Conservation (phyloP, 2,797 vertebrate species). For the Microctenopoma lineatum region DNA sequence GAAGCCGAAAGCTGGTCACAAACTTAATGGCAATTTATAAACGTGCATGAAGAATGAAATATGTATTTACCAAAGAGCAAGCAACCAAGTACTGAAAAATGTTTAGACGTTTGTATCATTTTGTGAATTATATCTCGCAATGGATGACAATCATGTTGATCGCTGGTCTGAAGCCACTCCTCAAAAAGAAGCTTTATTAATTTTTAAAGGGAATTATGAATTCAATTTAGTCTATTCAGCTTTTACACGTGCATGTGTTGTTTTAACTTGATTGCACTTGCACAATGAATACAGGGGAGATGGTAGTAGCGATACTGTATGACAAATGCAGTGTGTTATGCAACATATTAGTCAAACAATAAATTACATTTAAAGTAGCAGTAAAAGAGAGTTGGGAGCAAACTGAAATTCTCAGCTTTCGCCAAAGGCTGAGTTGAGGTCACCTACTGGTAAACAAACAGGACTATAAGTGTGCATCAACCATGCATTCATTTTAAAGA, state of each 20-base stretch:
- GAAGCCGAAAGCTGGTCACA: background rate
- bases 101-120: no score
- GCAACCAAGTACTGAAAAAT: background rate
- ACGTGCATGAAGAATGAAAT: background rate
- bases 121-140: background rate
- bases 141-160: background rate
- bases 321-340: no score
- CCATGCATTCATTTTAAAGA: no score
- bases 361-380: no score
- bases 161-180: background rate
- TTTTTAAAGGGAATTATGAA: background rate
- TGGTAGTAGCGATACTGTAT: no score
- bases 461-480: no score
- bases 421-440: no score
- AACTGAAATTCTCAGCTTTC: no score
- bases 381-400: no score
- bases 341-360: no score
- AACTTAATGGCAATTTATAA: background rate
- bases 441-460: no score
- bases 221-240: background rate
- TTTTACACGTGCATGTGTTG: background rate
- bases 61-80: background rate
- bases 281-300: background rate
- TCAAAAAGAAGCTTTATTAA: background rate
- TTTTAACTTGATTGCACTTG: background rate